Percentiles rank a stretch among this genome's conserved stretches.
These are phyloP conservation scores for Perodicticus potto DNA, from an alignment of 2,797 vertebrate species.

Conservation along the genomic window DNA sequence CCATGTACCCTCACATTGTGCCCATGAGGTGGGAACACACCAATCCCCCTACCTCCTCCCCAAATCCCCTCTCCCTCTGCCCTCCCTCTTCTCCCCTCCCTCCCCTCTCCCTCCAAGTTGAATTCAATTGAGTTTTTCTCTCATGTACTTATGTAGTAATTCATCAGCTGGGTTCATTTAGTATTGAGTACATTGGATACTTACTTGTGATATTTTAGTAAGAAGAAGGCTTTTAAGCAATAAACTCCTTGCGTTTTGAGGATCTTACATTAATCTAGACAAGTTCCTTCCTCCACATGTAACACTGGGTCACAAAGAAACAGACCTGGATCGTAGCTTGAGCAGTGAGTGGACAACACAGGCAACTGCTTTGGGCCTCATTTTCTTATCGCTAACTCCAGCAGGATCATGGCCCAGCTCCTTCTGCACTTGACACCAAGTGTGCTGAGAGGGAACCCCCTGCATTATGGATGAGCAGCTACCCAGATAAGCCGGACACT, in stretches of 20 bases:
- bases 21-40: background rate
- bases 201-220: background rate
- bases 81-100: no score
- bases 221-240: background rate
- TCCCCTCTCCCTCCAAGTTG: no score
- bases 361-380: background rate
- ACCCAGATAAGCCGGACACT: slow-evolving; percentile 58
- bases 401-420: background rate
- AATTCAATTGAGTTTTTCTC: no score
- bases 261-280: background rate
- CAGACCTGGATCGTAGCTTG: background rate
- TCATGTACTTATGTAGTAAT: no score
- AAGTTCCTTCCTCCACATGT: background rate
- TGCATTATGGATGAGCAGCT: slow-evolving; percentile 1
- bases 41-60: background rate
- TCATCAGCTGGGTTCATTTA: no score
- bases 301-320: background rate
- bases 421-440: slow-evolving; percentile 49
- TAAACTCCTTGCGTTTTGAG: background rate
- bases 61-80: background rate
- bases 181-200: background rate
- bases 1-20: background rate
- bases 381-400: slow-evolving; percentile 52
- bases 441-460: background rate
- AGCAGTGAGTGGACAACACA: background rate